Conservation (phyloP, 2,797 vertebrate species). For the Crocidura indochinensis region DNA sequence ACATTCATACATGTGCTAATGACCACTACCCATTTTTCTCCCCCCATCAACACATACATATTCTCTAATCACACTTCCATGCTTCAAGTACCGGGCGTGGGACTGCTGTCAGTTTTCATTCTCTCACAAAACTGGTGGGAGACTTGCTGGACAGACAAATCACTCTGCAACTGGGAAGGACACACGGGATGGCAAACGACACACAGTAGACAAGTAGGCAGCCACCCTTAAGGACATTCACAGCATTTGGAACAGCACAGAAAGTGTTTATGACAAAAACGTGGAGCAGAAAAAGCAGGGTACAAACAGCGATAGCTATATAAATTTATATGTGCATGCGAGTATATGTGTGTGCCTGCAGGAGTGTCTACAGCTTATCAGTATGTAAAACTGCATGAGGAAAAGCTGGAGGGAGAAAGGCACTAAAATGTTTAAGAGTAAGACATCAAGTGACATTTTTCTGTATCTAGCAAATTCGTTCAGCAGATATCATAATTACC, state of each 20-base stretch:
- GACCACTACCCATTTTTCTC: too few relatives aligned
- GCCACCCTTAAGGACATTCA: neutral
- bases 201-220: conserved; percentile 2
- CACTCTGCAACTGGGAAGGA: conserved; percentile 16
- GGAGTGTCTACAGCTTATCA: neutral
- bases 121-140: neutral
- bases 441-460: neutral
- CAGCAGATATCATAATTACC: neutral
- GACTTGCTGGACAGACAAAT: conserved; percentile 38
- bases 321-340: neutral
- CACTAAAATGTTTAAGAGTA: neutral
- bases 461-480: neutral
- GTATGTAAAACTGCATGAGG: neutral
- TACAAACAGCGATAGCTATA: neutral
- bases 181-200: conserved; percentile 17
- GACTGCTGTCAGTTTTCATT: neutral
- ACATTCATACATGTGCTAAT: neutral
- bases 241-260: neutral
- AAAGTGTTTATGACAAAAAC: conserved; percentile 13
- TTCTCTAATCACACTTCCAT: too few relatives aligned
- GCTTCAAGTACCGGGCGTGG: neutral
- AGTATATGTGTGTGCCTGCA: neutral
- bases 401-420: neutral
- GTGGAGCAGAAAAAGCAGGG: neutral
- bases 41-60: neutral